Evolutionary conservation across 2,113 vertebrate species (phyloP).

Genomic region (Psophia crepitans): DNA sequence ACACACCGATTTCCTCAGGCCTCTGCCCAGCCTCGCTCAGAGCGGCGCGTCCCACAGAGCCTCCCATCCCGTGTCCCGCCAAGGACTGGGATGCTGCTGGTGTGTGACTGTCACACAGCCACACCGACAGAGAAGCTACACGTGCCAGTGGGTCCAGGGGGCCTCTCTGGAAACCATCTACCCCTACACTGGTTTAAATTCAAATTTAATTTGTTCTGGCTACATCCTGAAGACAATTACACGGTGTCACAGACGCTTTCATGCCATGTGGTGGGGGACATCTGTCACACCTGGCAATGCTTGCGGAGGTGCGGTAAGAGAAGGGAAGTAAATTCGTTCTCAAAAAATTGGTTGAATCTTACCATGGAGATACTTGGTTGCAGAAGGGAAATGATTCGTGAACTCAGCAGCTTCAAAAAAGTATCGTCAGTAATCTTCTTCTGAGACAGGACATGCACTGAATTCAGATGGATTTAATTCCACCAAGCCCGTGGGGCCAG

Average conservation of each 20-base stretch:
- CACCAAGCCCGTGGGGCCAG: neutral
- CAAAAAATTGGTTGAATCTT: neutral
- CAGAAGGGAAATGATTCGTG: neutral
- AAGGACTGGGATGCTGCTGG: fast-evolving
- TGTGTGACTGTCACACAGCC: neutral
- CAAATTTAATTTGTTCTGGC: neutral
- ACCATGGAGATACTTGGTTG: neutral
- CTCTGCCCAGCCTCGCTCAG: neutral
- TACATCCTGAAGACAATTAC: neutral
- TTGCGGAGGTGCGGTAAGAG: neutral
- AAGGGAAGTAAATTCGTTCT: neutral
- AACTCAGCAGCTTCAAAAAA: neutral
- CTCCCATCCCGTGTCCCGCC: neutral
- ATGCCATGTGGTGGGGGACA: neutral
- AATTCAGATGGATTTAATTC: neutral
- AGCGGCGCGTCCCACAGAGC: neutral
- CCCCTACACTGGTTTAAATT: neutral
- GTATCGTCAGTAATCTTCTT: neutral
- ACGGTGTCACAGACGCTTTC: neutral
- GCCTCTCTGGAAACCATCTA: neutral
- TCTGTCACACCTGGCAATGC: neutral
- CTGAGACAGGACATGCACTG: neutral
- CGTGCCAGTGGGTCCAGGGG: neutral
- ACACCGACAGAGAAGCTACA: neutral
- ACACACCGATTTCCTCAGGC: neutral